These are phyloP conservation scores for Vandiemenella viatica DNA, from an alignment of 2,888 invertebrate genomes.

Conservation along the genomic window DNA sequence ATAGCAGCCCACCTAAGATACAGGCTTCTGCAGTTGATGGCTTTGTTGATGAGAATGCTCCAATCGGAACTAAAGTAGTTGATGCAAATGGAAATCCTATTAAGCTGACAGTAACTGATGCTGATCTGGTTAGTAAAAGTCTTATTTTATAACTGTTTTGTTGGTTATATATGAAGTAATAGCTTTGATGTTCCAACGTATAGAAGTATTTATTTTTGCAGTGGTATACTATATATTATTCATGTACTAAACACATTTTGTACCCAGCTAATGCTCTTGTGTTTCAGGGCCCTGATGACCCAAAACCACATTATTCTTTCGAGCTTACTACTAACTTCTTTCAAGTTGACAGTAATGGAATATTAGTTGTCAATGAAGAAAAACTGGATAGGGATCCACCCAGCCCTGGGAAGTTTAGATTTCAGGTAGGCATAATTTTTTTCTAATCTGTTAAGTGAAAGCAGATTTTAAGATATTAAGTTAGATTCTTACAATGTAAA, in stretches of 20 bases:
- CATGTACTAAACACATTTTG: too few species aligned
- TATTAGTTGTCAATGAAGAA: slow-evolving; percentile 65
- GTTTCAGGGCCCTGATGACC: slow-evolving; percentile 61
- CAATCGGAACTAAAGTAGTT: slow-evolving; percentile 65
- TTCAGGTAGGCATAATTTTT: slow-evolving; percentile 45
- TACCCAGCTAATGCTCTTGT: too few species aligned
- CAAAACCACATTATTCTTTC: slow-evolving; percentile 61
- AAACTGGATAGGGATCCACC: slow-evolving; percentile 77
- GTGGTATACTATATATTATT: too few species aligned
- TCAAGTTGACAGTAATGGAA: slow-evolving; percentile 41
- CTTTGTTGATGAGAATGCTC: slow-evolving; percentile 70
- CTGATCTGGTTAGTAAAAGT: slow-evolving; percentile 72
- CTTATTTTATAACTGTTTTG: too few species aligned
- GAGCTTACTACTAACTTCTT: slow-evolving; percentile 76
- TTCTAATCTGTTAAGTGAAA: too few species aligned
- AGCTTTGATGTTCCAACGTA: too few species aligned
- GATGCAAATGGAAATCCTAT: slow-evolving; percentile 52
- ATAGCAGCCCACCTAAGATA: slow-evolving; percentile 71
- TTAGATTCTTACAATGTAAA: too few species aligned
- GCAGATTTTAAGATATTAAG: too few species aligned
- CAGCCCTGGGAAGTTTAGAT: slow-evolving; percentile 66
- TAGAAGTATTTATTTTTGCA: too few species aligned
- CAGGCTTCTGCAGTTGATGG: slow-evolving; percentile 56
- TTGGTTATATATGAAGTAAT: too few species aligned
- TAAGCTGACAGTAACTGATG: slow-evolving; percentile 59